Evolutionary conservation across 1,140 invertebrate genomes (phyloP).

Genomic region (Ips nitidus): DNA sequence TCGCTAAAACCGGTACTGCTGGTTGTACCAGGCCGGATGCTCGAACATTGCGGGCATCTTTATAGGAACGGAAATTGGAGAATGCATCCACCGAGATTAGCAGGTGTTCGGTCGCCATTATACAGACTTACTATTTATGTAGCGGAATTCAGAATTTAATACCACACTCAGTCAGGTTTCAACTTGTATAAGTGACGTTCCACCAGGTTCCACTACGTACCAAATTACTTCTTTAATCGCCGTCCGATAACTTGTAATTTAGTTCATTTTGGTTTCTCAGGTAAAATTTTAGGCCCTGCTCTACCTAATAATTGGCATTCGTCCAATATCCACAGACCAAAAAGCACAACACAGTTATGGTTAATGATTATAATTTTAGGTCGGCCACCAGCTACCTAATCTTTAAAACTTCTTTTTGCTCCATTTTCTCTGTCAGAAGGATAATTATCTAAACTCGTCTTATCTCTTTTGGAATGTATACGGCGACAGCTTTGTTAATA

Average conservation of each 20-base stretch:
- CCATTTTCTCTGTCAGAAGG: constrained; percentile 19
- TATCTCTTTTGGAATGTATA: constrained; percentile 19
- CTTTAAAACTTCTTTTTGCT: constrained; percentile 23
- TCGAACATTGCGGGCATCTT: constrained; percentile 29
- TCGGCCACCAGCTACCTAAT: constrained; percentile 29
- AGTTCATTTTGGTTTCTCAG: constrained; percentile 19
- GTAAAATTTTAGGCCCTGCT: constrained; percentile 25
- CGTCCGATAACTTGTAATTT: constrained; percentile 23
- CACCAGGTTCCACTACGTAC: no score
- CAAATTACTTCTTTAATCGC: constrained; percentile 22
- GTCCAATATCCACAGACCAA: constrained; percentile 30
- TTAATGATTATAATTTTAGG: constrained; percentile 35
- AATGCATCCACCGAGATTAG: constrained; percentile 23
- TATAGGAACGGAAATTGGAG: constrained; percentile 32
- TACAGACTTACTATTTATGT: constrained; percentile 6
- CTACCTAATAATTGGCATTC: constrained; percentile 34
- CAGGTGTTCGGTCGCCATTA: constrained; percentile 26
- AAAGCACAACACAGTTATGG: constrained; percentile 27
- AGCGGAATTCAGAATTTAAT: constrained; percentile 17
- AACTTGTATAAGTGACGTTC: neutral
- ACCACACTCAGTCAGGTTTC: neutral
- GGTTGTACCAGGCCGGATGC: constrained; percentile 31
- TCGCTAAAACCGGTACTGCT: constrained; percentile 30
- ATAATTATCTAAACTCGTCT: constrained; percentile 25
- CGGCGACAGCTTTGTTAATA: neutral